Conservation (phyloP, 2,113 vertebrate genomes). For the Sylvilagus bachmani region DNA sequence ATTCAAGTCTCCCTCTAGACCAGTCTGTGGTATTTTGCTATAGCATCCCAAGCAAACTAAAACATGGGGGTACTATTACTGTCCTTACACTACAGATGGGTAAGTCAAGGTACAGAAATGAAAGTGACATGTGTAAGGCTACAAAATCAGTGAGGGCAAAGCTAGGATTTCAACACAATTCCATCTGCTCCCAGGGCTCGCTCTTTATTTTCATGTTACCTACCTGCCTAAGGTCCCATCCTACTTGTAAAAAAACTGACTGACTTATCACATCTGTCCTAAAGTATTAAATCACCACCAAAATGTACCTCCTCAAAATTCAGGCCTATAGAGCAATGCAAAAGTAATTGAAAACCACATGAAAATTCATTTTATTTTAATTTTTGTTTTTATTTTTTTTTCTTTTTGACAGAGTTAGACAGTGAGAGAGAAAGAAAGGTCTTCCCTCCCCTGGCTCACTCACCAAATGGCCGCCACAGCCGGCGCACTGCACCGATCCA, state of each 20-base stretch:
- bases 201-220: not conserved
- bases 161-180: slow-evolving; percentile 22
- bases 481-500: too few species aligned
- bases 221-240: not conserved
- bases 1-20: not conserved
- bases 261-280: not conserved
- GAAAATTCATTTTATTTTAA: slow-evolving; percentile 50
- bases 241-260: not conserved
- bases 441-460: too few species aligned
- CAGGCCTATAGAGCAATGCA: not conserved
- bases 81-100: not conserved
- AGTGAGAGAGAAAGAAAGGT: too few species aligned
- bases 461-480: too few species aligned
- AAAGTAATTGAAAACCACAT: not conserved
- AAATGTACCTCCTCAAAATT: not conserved
- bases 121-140: not conserved
- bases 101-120: slow-evolving; percentile 23
- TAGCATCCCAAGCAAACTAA: not conserved
- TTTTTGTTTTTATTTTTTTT: not conserved
- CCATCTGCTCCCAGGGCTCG: not conserved
- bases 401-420: too few species aligned
- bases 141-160: not conserved
- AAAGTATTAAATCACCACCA: not conserved
- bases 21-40: slow-evolving; percentile 3
- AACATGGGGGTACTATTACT: not conserved